Conservation (phyloP, 2,113 vertebrate species). For the Cathartes aura region DNA sequence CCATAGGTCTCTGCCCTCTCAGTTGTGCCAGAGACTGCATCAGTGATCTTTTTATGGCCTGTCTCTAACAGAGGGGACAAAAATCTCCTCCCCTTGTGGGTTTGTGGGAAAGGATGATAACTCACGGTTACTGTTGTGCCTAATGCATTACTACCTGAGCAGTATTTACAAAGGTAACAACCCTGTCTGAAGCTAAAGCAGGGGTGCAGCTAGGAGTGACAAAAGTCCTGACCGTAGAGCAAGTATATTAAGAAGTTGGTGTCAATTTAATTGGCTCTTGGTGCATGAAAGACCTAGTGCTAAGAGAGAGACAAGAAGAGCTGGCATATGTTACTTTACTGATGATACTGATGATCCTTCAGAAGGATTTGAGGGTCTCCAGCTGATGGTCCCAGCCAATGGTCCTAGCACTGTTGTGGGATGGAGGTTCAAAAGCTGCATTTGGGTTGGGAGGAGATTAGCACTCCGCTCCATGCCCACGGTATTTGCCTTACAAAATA, state of each 20-base stretch:
- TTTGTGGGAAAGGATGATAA: neutral
- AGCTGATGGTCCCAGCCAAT: neutral
- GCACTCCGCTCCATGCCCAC: neutral
- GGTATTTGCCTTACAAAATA: neutral
- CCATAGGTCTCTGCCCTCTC: neutral
- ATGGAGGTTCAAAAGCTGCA: neutral
- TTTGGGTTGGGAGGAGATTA: neutral
- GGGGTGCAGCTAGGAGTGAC: neutral
- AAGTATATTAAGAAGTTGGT: neutral
- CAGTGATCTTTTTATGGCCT: neutral
- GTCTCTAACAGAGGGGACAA: neutral
- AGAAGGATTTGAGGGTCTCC: neutral
- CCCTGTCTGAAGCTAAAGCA: neutral
- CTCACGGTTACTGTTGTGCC: neutral
- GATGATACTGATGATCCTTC: neutral
- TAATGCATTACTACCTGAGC: neutral
- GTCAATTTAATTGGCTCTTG: neutral
- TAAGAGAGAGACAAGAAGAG: neutral
- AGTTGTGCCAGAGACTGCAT: neutral
- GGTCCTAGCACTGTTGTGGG: neutral
- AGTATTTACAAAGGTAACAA: neutral
- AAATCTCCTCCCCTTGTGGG: neutral
- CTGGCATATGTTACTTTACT: neutral
- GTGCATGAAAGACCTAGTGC: neutral
- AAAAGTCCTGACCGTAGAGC: neutral